These are phyloP conservation scores for Apotomis turbidana DNA, from an alignment of 2,888 invertebrate species.

Conservation along the genomic window DNA sequence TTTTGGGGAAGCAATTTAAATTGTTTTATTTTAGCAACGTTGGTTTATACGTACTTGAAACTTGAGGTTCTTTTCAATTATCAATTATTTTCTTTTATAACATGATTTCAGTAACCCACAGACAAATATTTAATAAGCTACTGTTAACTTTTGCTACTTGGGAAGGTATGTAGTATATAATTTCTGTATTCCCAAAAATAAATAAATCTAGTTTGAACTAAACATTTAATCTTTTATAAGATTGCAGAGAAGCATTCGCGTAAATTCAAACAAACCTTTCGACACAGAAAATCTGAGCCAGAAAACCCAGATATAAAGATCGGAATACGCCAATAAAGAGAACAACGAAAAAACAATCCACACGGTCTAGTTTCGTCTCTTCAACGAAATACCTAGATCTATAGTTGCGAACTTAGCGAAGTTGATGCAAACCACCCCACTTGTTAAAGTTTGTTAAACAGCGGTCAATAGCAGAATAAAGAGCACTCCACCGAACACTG, in stretches of 20 bases:
- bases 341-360: background rate
- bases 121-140: too few species aligned
- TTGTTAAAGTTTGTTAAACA: conserved; percentile 55
- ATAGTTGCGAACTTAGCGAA: conserved; percentile 17
- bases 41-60: too few species aligned
- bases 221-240: too few species aligned
- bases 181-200: too few species aligned
- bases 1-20: background rate
- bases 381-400: conserved; percentile 3
- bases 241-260: too few species aligned
- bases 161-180: too few species aligned
- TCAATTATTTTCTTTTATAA: background rate
- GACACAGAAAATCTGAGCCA: background rate
- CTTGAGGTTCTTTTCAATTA: too few species aligned
- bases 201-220: too few species aligned
- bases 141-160: too few species aligned
- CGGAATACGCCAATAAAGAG: background rate
- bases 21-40: background rate
- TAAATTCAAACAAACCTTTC: too few species aligned
- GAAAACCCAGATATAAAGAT: background rate
- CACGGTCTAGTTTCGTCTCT: background rate
- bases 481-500: conserved; percentile 55
- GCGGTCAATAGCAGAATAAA: conserved; percentile 57
- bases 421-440: conserved; percentile 50
- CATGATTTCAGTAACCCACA: too few species aligned